These are phyloP conservation scores for Huso huso DNA, from an alignment of 2,797 vertebrate species.

Conservation along the genomic window DNA sequence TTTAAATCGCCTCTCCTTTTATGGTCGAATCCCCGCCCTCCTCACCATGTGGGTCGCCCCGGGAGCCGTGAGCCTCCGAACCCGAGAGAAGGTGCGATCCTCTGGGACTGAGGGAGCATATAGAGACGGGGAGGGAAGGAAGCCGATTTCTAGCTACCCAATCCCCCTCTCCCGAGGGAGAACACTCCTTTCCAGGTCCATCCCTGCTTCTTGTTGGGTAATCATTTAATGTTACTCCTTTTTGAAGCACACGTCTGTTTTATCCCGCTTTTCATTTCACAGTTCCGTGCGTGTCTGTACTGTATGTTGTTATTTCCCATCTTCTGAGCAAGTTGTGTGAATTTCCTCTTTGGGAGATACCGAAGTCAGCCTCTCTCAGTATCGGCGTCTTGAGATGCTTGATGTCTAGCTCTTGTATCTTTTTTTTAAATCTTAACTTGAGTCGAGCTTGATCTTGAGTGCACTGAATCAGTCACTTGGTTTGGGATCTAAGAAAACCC, in stretches of 20 bases:
- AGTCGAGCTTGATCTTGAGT: conserved; percentile 42
- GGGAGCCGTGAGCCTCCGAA: conserved; percentile 49
- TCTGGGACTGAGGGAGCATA: conserved; percentile 59
- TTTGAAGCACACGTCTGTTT: conserved; percentile 65
- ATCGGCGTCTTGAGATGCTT: conserved; percentile 46
- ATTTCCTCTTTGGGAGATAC: conserved; percentile 46
- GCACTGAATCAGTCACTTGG: conserved; percentile 38
- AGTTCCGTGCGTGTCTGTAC: conserved; percentile 47
- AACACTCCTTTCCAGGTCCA: conserved; percentile 52
- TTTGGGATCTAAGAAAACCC: conserved; percentile 60
- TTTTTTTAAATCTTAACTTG: conserved; percentile 42
- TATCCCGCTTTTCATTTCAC: conserved; percentile 64
- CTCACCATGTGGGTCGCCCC: conserved; percentile 41
- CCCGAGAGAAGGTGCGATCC: conserved; percentile 66
- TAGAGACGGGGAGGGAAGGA: conserved; percentile 60
- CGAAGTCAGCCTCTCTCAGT: conserved; percentile 40
- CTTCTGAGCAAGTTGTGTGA: conserved; percentile 53
- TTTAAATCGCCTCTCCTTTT: conserved; percentile 46
- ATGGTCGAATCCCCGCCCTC: conserved; percentile 45
- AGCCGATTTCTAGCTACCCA: conserved; percentile 58
- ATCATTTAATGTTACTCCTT: conserved; percentile 73
- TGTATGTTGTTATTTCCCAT: conserved; percentile 18
- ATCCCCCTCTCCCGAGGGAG: conserved; percentile 63
- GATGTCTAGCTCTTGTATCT: conserved; percentile 37
- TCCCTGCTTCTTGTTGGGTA: conserved; percentile 67